Percentiles rank a stretch among this genome's conserved stretches.
phyloP scores from a whole-genome alignment of 2,797 vertebrate genomes.

The Siniperca undulata region DNA sequence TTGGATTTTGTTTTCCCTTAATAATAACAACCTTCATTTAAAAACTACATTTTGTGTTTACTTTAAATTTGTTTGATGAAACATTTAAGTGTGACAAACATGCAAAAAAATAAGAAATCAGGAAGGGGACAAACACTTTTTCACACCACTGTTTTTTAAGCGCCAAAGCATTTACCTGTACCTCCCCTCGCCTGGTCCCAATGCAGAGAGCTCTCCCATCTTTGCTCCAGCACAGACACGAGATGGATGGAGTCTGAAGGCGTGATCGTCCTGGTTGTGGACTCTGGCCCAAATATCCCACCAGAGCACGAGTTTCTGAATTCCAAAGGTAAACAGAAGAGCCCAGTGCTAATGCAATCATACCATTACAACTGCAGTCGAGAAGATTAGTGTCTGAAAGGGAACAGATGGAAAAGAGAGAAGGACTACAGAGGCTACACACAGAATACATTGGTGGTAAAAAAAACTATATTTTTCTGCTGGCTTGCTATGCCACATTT shows the following conservation, averaged over 20 bases:
- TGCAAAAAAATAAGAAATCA: too few relatives aligned
- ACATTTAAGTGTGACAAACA: too few relatives aligned
- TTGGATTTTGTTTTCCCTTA: too few relatives aligned
- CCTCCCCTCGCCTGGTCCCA: slow-evolving; percentile 85
- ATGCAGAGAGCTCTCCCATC: slow-evolving; percentile 82
- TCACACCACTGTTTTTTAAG: background rate
- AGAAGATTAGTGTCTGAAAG: slow-evolving; percentile 85
- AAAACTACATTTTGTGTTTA: too few relatives aligned
- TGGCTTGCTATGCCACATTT: background rate
- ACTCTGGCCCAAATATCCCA: slow-evolving; percentile 72
- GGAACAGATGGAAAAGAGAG: slow-evolving; percentile 43
- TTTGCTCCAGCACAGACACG: slow-evolving; percentile 85
- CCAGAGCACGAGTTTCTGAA: slow-evolving; percentile 64
- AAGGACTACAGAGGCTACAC: background rate
- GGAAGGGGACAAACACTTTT: too few relatives aligned
- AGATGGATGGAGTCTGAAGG: slow-evolving; percentile 64
- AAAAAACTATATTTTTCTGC: background rate
- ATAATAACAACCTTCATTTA: too few relatives aligned
- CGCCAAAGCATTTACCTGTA: slow-evolving; percentile 76
- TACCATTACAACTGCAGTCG: slow-evolving; percentile 83
- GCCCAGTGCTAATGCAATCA: slow-evolving; percentile 84
- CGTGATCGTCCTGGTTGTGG: background rate
- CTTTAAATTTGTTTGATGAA: too few relatives aligned
- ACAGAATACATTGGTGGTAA: background rate
- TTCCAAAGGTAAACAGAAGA: slow-evolving; percentile 84